These are phyloP conservation scores for Lophochroa leadbeateri DNA, from an alignment of 2,113 vertebrate species.

Conservation along the genomic window DNA sequence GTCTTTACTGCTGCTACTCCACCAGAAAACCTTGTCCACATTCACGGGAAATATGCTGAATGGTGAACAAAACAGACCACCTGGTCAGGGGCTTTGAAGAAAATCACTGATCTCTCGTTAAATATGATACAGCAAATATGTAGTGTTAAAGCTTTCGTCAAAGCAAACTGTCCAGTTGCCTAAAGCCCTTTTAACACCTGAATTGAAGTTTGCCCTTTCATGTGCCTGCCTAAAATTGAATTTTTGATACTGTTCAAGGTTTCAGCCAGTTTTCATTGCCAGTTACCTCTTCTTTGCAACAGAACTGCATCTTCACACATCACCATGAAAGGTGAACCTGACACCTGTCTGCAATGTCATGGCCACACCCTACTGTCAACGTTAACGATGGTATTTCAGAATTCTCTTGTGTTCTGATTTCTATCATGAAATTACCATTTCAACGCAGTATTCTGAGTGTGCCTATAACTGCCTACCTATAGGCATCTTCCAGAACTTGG, in stretches of 20 bases:
- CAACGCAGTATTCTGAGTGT: not conserved
- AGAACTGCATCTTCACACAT: not conserved
- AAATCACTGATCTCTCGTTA: not conserved
- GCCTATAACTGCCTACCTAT: not conserved
- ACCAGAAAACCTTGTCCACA: not conserved
- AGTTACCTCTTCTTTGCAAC: not conserved
- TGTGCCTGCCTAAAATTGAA: not conserved
- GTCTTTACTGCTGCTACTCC: not conserved
- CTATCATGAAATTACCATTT: not conserved
- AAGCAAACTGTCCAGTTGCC: not conserved
- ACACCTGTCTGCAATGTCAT: not conserved
- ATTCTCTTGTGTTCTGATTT: not conserved
- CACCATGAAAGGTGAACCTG: accelerated
- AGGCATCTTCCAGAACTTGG: not conserved
- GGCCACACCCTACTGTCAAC: not conserved
- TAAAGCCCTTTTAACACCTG: not conserved
- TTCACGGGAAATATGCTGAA: not conserved
- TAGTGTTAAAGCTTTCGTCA: not conserved
- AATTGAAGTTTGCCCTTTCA: not conserved
- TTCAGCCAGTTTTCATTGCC: not conserved
- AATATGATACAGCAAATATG: not conserved
- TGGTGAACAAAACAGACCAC: not conserved
- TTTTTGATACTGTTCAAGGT: not conserved
- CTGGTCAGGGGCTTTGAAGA: not conserved
- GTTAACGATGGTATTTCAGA: not conserved